These are phyloP conservation scores for Triplophysa rosa DNA, from an alignment of 2,113 vertebrate genomes.

Conservation along the genomic window DNA sequence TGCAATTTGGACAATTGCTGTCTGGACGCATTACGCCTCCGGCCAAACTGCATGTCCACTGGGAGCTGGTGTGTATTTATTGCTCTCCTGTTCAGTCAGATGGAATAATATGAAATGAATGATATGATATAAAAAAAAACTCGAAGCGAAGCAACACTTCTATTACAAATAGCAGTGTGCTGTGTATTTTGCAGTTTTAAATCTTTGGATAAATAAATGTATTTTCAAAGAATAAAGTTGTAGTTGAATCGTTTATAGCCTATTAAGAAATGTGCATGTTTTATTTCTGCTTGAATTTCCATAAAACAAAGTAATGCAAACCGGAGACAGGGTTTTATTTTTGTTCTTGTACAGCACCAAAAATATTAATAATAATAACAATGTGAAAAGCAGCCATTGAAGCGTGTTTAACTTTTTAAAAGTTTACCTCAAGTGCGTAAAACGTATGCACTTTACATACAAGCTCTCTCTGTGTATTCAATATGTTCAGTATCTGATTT, in stretches of 20 bases:
- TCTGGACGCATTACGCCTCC: slow-evolving; percentile 28
- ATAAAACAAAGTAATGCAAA: no score
- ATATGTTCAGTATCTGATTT: background rate
- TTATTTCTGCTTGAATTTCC: no score
- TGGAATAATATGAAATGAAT: background rate
- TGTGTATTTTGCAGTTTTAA: no score
- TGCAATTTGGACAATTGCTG: slow-evolving; percentile 32
- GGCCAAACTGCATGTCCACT: slow-evolving; percentile 30
- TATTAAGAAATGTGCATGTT: no score
- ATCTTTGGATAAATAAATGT: no score
- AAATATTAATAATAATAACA: background rate
- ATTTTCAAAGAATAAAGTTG: no score
- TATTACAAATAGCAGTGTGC: background rate
- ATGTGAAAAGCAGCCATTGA: no score
- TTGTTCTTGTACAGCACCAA: background rate
- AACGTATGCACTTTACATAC: no score
- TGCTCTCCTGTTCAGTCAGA: background rate
- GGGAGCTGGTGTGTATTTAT: slow-evolving; percentile 15
- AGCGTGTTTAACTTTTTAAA: no score
- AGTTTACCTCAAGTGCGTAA: no score
- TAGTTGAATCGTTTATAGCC: no score
- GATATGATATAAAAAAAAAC: background rate
- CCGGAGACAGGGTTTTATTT: background rate
- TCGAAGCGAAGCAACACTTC: background rate
- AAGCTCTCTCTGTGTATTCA: no score